phyloP scores from a whole-genome alignment of 2,797 vertebrate species.

The Chaetophractus vellerosus region DNA sequence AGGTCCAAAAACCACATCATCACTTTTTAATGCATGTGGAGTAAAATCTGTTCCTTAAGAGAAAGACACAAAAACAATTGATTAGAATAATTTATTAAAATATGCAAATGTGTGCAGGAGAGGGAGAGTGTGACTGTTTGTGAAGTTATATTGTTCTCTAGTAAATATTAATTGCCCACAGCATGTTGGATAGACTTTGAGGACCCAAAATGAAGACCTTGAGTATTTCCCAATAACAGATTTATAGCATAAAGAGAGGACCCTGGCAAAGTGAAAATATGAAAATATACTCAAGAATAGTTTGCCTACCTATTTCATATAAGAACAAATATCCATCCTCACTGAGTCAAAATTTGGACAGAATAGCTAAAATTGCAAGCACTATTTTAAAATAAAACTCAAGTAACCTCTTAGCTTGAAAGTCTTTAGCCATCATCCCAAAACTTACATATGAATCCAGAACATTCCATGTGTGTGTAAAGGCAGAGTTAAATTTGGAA shows the following conservation, averaged over 20 bases:
- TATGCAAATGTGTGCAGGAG: neutral
- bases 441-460: neutral
- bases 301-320: neutral
- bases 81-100: neutral
- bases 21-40: neutral
- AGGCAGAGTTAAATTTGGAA: neutral
- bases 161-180: neutral
- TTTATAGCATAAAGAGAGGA: neutral
- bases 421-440: neutral
- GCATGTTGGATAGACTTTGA: neutral
- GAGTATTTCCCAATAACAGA: neutral
- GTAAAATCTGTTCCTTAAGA: neutral
- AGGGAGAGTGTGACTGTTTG: no score
- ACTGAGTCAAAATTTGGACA: neutral
- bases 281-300: neutral
- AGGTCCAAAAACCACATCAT: neutral
- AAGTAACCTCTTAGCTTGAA: neutral
- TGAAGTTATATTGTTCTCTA: neutral
- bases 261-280: neutral
- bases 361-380: neutral
- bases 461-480: neutral
- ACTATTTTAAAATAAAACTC: neutral
- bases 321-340: neutral
- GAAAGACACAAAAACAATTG: neutral
- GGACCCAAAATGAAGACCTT: neutral